Base-by-base conservation (phyloP, 2,888 invertebrate species). In the Acronicta leporina region DNA sequence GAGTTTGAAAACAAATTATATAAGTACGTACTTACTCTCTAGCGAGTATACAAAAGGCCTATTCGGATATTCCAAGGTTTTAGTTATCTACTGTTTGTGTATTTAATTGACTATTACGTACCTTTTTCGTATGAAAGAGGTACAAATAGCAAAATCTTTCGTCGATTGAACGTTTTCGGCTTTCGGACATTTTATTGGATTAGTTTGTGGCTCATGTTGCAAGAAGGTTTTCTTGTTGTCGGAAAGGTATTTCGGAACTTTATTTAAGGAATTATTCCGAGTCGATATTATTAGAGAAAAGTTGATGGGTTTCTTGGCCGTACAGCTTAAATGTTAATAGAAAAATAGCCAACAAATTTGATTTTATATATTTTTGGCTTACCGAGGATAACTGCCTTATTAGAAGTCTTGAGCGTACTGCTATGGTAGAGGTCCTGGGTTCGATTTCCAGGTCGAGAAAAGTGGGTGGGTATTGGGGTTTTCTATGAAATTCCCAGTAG, bases 1-100 rank as follows among this genome's bases (percentile, higher is more conserved):
- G 54, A 65, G 49, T 75, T 75, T 25, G 46, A 55, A 59, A 72
- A 72, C 49, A 55, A 71, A 60, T 72, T 61, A 20, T 20, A 20
- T 20, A 4, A 20, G n/a, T 20, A 63, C 38, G 35, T 57, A 30
- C 44, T 38, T 52, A 44, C 33, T 58, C 27, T 50, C 40, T 47
- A 43, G 48, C 10, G 27, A 25, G 48, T 27, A 55, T 48, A 57
- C 20, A 62, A 60, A 58, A 48, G 44, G 45, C 46, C 14, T 38
- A 43, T 50, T 45, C 16, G 49, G 33, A 38, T 50, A 47, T 41
- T 41, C 13, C 20, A 16, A 57, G 45, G 35, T 14, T 53, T 13
- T 71, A 41, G 42, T 46, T 51, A 50, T 46, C 40, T 43, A 46
- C 47, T 42, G n/a, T 48, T 50, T 63, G 49, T 59, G 47, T 61